Evolutionary conservation across 2,113 vertebrate species (phyloP).

Genomic region (Cheirogaleus medius): DNA sequence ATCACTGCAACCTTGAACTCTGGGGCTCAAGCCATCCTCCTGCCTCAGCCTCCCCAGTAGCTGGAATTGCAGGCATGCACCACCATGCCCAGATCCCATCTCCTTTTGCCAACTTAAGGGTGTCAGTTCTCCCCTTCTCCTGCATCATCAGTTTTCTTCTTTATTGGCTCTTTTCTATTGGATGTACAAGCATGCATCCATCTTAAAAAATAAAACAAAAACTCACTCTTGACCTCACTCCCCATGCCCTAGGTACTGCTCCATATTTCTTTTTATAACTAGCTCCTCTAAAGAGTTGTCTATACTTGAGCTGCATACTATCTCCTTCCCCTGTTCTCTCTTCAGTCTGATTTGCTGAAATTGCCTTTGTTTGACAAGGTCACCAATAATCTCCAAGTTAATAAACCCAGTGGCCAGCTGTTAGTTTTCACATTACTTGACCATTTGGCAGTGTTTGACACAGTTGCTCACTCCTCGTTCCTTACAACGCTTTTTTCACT

Average conservation of each 20-base stretch:
- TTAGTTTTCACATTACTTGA: constrained; percentile 27
- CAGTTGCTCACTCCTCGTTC: neutral
- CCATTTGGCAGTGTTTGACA: neutral
- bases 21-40: neutral
- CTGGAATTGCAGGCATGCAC: neutral
- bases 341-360: constrained; percentile 39
- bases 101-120: neutral
- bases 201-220: constrained; percentile 10
- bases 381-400: neutral
- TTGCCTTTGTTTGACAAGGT: constrained; percentile 5
- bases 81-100: neutral
- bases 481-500: neutral
- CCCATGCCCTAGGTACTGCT: neutral
- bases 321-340: neutral
- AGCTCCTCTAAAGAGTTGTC: neutral
- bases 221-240: neutral
- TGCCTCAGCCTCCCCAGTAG: neutral
- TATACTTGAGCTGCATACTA: neutral
- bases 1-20: neutral
- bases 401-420: neutral
- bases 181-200: neutral
- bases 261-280: neutral
- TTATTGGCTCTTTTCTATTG: constrained; percentile 13
- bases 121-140: neutral
- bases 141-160: neutral